Evolutionary conservation across 1,140 invertebrate genomes (phyloP).

Genomic region (Leptoteleia sp.): DNA sequence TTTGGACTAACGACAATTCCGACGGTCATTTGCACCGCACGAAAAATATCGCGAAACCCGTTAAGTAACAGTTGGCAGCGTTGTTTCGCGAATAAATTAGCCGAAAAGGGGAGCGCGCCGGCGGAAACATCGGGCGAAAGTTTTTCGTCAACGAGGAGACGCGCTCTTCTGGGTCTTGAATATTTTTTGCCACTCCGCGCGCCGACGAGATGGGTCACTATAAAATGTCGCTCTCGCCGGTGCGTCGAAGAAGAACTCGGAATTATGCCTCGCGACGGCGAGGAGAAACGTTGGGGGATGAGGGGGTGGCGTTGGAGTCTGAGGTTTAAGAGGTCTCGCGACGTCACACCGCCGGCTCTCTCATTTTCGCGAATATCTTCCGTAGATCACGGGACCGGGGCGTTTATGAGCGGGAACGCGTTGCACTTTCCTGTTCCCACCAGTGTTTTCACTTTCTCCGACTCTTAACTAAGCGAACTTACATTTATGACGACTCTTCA

Average conservation of each 20-base stretch:
- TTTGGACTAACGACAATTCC: no score
- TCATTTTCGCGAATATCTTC: constrained; percentile 45
- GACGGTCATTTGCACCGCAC: neutral
- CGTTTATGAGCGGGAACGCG: no score
- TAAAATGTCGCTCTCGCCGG: constrained; percentile 34
- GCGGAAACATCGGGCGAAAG: constrained; percentile 12
- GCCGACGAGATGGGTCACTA: constrained; percentile 39
- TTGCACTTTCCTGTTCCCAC: no score
- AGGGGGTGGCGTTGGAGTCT: constrained; percentile 20
- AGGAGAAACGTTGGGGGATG: constrained; percentile 2
- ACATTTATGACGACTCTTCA: no score
- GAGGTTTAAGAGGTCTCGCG: constrained; percentile 45
- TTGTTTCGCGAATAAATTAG: constrained; percentile 33
- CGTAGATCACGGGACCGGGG: constrained; percentile 54
- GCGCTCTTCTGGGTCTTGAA: neutral
- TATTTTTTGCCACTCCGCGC: constrained; percentile 26
- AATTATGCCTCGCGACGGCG: constrained; percentile 31
- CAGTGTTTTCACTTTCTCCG: no score
- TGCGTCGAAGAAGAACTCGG: constrained; percentile 32
- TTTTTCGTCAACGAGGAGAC: constrained; percentile 12
- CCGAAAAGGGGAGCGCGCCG: constrained; percentile 3
- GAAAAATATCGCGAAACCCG: constrained; percentile 3
- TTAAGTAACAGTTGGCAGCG: constrained; percentile 10
- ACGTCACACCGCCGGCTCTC: constrained; percentile 39
- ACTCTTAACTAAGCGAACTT: no score